phyloP scores from a whole-genome alignment of 2,113 vertebrate genomes.

The Hippoglossus stenolepis region DNA sequence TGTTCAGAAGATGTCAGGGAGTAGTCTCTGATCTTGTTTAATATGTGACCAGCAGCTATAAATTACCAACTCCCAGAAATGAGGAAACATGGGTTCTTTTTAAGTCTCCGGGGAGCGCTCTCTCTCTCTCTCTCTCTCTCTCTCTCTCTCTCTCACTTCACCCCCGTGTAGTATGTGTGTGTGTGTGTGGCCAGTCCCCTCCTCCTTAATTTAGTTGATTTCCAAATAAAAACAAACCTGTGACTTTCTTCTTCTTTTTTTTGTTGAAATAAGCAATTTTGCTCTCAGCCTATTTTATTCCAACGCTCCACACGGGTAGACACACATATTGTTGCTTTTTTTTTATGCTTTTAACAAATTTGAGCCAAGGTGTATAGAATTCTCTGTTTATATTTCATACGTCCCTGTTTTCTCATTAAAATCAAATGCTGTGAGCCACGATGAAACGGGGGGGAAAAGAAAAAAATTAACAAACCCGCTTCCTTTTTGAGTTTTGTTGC shows the following conservation, averaged over 20 bases:
- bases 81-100: constrained; percentile 77
- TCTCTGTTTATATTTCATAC: constrained; percentile 55
- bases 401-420: constrained; percentile 76
- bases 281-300: constrained; percentile 59
- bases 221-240: constrained; percentile 76
- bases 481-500: constrained; percentile 61
- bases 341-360: constrained; percentile 55
- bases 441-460: constrained; percentile 39
- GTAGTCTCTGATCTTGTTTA: constrained; percentile 83
- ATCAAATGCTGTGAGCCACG: constrained; percentile 77
- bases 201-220: constrained; percentile 70
- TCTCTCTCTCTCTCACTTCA: constrained; percentile 54
- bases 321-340: constrained; percentile 41
- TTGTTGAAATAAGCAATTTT: constrained; percentile 68
- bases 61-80: constrained; percentile 81
- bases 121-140: constrained; percentile 51
- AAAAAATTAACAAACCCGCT: constrained; percentile 26
- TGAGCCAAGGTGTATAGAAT: constrained; percentile 63
- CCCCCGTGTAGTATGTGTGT: constrained; percentile 33
- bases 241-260: constrained; percentile 54
- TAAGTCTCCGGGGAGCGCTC: constrained; percentile 69
- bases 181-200: constrained; percentile 54
- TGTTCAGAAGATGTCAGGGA: constrained; percentile 79
- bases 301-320: constrained; percentile 45
- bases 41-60: constrained; percentile 84